Evolutionary conservation across 2,113 vertebrate genomes (phyloP).

Genomic region (Thunnus thynnus): DNA sequence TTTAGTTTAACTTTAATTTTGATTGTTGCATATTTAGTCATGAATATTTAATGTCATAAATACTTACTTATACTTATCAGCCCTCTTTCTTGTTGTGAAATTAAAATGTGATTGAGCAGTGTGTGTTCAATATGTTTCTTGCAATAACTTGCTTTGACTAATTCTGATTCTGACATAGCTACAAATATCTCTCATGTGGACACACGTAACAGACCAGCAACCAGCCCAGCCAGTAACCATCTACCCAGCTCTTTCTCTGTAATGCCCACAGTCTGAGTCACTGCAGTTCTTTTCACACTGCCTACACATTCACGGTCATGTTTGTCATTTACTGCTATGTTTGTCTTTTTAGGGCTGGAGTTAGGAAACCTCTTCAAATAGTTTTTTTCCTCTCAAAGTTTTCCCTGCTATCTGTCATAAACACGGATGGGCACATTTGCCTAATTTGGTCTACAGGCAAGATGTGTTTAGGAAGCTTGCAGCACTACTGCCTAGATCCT

Average conservation of each 20-base stretch:
- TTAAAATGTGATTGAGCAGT: background rate
- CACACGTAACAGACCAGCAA: constrained; percentile 11
- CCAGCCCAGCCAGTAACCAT: background rate
- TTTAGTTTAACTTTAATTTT: no score
- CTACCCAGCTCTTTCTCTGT: background rate
- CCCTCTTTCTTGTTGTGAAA: background rate
- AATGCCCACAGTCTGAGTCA: constrained; percentile 26
- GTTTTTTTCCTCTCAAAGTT: background rate
- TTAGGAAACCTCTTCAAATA: background rate
- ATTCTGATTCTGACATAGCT: background rate
- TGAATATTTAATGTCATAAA: no score
- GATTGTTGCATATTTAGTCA: no score
- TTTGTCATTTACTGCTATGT: constrained; percentile 12
- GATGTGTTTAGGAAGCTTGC: constrained; percentile 28
- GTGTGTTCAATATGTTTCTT: background rate
- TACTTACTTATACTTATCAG: no score
- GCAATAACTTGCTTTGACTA: background rate
- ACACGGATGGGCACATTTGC: constrained; percentile 9
- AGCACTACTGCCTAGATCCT: background rate
- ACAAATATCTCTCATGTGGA: background rate
- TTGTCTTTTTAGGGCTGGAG: constrained; percentile 17
- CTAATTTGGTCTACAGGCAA: constrained; percentile 26
- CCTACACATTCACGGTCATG: no score
- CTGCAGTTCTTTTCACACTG: constrained; percentile 1
- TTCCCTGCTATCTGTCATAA: constrained; percentile 12